These are phyloP conservation scores for Caenorhabditis angaria DNA, from an alignment of 2,888 invertebrate species.

Conservation along the genomic window DNA sequence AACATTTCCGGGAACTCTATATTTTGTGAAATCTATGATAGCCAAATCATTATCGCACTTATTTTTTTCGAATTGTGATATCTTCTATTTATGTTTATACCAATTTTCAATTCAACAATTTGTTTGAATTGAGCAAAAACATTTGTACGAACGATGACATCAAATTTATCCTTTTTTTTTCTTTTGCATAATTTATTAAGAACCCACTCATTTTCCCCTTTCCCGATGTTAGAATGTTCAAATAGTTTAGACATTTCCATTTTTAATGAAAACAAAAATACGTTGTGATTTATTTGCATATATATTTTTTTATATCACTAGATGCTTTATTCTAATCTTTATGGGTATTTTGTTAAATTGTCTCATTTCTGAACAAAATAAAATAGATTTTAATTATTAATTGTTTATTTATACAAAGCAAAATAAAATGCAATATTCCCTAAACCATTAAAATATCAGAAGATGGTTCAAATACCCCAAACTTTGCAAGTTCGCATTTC, in stretches of 20 bases:
- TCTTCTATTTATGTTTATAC: too few relatives aligned
- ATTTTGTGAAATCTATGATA: too few relatives aligned
- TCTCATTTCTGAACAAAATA: background rate
- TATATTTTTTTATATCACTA: too few relatives aligned
- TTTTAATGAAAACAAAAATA: background rate
- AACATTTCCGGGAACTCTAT: too few relatives aligned
- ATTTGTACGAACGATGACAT: slow-evolving; percentile 7
- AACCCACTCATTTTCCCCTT: background rate
- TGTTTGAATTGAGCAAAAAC: background rate
- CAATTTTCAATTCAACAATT: slow-evolving; percentile 13
- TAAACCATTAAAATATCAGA: slow-evolving; percentile 1
- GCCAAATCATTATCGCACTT: slow-evolving; percentile 6
- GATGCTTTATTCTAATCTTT: background rate
- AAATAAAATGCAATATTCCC: slow-evolving; percentile 3
- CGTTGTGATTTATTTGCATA: background rate
- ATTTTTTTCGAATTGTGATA: slow-evolving; percentile 13
- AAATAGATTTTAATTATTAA: background rate
- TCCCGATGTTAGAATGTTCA: too few relatives aligned
- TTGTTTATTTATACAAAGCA: slow-evolving; percentile 5
- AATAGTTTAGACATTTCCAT: too few relatives aligned
- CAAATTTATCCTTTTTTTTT: background rate
- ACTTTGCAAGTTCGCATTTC: background rate
- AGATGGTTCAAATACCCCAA: background rate
- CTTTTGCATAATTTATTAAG: background rate
- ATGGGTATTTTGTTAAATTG: background rate